phyloP scores from a whole-genome alignment of 2,888 invertebrate species.

The Strigamia maritima region DNA sequence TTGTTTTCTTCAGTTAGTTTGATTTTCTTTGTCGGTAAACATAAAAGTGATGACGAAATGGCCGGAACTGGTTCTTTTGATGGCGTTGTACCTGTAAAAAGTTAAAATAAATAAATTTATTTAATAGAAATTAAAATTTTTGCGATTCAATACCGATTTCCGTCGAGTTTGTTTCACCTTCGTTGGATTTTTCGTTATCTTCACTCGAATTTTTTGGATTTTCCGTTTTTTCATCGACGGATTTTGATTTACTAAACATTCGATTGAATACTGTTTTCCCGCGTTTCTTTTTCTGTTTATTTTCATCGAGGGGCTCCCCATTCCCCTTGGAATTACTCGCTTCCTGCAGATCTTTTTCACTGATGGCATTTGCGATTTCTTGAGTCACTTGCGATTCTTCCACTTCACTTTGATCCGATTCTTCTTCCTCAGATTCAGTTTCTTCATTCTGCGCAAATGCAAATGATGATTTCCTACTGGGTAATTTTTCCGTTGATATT shows the following conservation, averaged over 20 bases:
- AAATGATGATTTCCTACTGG: not conserved
- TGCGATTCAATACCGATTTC: not conserved
- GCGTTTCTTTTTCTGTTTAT: constrained; percentile 34
- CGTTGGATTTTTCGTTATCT: not conserved
- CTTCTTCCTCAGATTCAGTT: constrained; percentile 36
- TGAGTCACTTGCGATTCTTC: constrained; percentile 40
- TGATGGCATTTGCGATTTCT: constrained; percentile 41
- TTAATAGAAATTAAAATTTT: not conserved
- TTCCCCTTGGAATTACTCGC: constrained; percentile 31
- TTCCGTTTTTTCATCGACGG: not conserved
- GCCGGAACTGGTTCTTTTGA: not conserved
- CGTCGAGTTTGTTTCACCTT: not conserved
- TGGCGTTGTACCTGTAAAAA: not conserved
- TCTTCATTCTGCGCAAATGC: not conserved
- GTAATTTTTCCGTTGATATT: no score
- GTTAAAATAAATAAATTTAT: not conserved
- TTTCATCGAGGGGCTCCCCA: constrained; percentile 24
- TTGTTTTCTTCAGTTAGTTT: not conserved
- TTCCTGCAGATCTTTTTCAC: constrained; percentile 39
- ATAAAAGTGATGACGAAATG: not conserved
- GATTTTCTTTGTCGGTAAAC: not conserved
- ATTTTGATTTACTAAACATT: not conserved
- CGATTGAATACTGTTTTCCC: not conserved
- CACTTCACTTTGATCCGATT: constrained; percentile 37
- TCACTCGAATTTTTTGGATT: not conserved